Base-by-base conservation (phyloP, 2,888 invertebrate genomes). In the Myopa testacea region DNA sequence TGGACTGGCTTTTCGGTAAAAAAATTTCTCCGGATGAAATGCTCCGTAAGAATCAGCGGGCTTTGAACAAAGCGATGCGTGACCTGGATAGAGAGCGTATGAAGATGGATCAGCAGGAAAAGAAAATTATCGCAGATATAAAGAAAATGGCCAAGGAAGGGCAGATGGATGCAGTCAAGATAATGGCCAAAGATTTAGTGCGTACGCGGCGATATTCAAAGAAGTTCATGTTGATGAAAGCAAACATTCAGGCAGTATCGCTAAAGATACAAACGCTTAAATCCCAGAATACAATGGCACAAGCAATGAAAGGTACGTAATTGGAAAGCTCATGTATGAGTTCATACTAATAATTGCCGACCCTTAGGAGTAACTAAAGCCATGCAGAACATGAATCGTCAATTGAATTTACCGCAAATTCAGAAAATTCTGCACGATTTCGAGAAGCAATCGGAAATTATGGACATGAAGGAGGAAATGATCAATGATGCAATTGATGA, bases 381-480 rank as follows among this genome's bases (percentile, higher is more conserved):
- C 80, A 99, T 99, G 99, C 95, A 95, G 87, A 95, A 94, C 87
- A 99, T 99, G 99, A 99, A 99, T 90, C 92, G 95, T 40, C 96
- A 96, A 88, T 90, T 99, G 87, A 99, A 99, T 91, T 92, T 99
- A 89, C 99, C 99, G 12, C 98, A 99, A 91, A 99, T 99, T 87
- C 99, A 99, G 90, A 95, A 96, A 88, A 99, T 99, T 82, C 92
- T 96, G 83, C 94, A 96, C 91, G 98, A 99, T 87, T 99, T 99
- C 90, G 99, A 99, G 90, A 99, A 98, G 87, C 99, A 99, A 89
- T 97, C 98, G 0, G 99, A 99, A 90, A 98, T 99, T 76, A 99
- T 99, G 99, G 99, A 99, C 88, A 99, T 99, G 99, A 99, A 99
- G 88, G 99, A 99, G 89, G 99, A 99, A 90, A 97, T 99, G 93